Conservation (phyloP, 2,797 vertebrate species). For the Molossus molossus region DNA sequence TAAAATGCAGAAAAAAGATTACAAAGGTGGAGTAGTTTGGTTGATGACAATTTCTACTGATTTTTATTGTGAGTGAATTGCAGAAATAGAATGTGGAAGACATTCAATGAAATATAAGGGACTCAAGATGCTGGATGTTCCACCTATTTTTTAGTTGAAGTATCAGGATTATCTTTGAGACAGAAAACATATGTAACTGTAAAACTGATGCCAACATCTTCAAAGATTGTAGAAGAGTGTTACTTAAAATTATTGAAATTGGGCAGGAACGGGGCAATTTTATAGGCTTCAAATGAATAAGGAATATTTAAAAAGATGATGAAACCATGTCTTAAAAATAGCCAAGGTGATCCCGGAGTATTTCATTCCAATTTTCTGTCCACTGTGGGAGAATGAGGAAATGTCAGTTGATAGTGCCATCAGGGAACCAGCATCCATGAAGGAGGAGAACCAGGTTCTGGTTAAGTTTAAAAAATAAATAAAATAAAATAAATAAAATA, state of each 20-base stretch:
- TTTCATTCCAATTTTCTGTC: background rate
- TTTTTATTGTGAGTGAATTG: background rate
- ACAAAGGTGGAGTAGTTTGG: background rate
- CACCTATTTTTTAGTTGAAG: slow-evolving; percentile 3
- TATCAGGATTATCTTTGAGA: background rate
- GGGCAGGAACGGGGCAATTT: background rate
- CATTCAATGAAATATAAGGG: slow-evolving; percentile 14
- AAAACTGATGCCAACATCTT: background rate
- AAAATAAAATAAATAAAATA: too few species aligned
- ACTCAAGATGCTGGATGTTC: background rate
- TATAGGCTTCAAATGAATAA: background rate
- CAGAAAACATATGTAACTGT: background rate
- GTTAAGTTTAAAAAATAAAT: background rate
- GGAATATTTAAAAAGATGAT: slow-evolving; percentile 3
- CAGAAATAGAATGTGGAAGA: background rate
- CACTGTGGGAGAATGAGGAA: background rate
- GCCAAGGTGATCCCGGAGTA: background rate
- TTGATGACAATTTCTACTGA: slow-evolving; percentile 18
- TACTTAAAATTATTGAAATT: background rate
- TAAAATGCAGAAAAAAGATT: background rate
- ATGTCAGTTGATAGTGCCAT: background rate
- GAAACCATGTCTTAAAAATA: background rate
- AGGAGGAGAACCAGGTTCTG: background rate
- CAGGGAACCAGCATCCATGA: background rate
- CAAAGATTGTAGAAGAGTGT: background rate